Evolutionary conservation across 2,113 vertebrate species (phyloP), one percentile per base, ranked within the genome.

Genomic region (Atractosteus spatula): DNA sequence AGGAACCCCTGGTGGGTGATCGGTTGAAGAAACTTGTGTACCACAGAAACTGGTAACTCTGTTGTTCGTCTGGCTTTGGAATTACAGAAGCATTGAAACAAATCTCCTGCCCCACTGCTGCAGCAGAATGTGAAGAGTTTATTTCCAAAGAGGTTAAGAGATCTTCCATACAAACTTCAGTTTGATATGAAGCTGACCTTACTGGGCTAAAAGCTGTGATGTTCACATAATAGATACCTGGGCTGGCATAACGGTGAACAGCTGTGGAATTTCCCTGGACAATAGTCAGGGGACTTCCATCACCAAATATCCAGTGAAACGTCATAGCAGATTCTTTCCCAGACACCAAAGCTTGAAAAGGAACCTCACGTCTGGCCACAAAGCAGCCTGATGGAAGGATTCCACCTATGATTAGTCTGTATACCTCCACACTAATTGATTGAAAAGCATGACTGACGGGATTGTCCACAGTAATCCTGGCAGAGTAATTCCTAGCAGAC

Each of bases 251-350:
- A 6, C 13, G 79, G 74, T 94, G 90, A 17, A 17, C 41, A 11
- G 69, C 71, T 44, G 72, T 79, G 0, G 86, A 64, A 16, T 76
- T 82, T 44, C 88, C 90, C 41, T 47, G 77, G 8, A 76, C 71
- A 3, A 83, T 54, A 71, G 61, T 43, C 3, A 71, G 41, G 4
- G 81, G 75, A 12, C 78, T 85, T 7, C 77, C 83, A 61, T 92
- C 88, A 61, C 87, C 90, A 77, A 94, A 91, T 44, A 78, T 71
- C 93, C 93, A 93, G n/a, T 75, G 73, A 66, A 91, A 92, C 16
- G 59, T 80, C 42, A 91, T 45, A 4, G 0, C 42, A 44, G 84
- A 76, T 67, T 73, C 2, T 12, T 85, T 84, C 10, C 85, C 84
- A 17, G 78, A 85, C 3, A 91, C 81, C 62, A 78, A 8, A 16